Base-by-base conservation (phyloP, 2,888 invertebrate genomes). In the Pseudolycoriella hygida region DNA sequence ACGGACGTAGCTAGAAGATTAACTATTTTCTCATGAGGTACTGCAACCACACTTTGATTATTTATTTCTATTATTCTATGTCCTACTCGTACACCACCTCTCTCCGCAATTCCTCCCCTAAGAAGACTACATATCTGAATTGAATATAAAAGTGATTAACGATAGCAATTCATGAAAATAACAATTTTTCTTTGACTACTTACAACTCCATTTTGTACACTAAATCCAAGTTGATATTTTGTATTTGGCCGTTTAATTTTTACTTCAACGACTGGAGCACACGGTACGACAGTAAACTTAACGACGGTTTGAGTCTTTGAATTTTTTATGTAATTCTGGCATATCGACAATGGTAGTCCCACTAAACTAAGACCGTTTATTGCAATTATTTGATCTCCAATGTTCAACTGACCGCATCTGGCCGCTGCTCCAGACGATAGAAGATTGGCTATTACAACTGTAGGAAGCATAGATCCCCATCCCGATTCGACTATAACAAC, bases 391-490 rank as follows among this genome's bases (percentile, higher is more conserved):
- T 97, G 96, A 71, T 97, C 96, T 47, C 98, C 98, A 60, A 98
- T 97, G 67, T 98, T 98, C 39, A 99, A 76, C 60, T 94, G 94
- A 17, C 96, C 97, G 61, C 97, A 97, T 18, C 97, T 73, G 1
- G 98, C 96, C 6, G 98, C 97, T 2, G 98, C 96, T 2, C 97
- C 97, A 3, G 85, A 80, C 10, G 97, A 94, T 53, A 92, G 88
- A 54, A 98, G 73, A 69, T 98, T 98, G 44, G 98, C 98, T 56
- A 99, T 90, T 42, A 99, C 98, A 42, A 98, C 97, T 1, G 98
- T 99, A n/a, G 98, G 98, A 54, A 99, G 70, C 97, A 99, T 97
- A 18, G 94, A 96, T 19, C 98, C 98, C 98, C 98, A 99, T 32
- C 98, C 98, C 0, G 96, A 96, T 68, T 99, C 98, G 49, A 99